phyloP scores from a whole-genome alignment of 2,888 invertebrate genomes.

The Eucera pruinosa region DNA sequence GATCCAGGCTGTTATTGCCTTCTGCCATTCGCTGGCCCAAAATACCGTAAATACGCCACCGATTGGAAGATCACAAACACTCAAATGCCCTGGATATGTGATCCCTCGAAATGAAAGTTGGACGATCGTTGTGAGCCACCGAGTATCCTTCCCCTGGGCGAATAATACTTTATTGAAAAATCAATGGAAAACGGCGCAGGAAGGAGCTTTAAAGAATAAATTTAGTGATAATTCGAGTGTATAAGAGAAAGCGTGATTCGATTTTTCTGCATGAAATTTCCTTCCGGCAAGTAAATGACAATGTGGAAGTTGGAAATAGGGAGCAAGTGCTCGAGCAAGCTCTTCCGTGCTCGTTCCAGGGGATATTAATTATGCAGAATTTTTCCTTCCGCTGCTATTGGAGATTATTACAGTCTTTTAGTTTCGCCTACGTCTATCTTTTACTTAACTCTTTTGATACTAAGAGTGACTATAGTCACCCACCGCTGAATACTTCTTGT shows the following conservation, averaged over 20 bases:
- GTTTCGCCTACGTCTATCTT: too few relatives aligned
- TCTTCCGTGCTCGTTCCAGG: slow-evolving; percentile 1
- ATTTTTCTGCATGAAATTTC: neutral
- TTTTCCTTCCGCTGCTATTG: neutral
- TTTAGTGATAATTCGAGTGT: neutral
- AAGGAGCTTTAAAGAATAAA: neutral
- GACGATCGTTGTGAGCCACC: neutral
- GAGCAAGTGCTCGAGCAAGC: neutral
- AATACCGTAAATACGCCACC: slow-evolving; percentile 21
- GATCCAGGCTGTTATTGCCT: slow-evolving; percentile 20
- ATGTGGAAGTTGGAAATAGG: neutral
- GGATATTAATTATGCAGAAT: slow-evolving; percentile 10
- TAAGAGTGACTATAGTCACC: too few relatives aligned
- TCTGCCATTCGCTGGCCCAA: slow-evolving; percentile 4
- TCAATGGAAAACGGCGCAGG: neutral
- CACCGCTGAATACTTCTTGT: too few relatives aligned
- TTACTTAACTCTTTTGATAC: too few relatives aligned
- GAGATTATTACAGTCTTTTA: too few relatives aligned
- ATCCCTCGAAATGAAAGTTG: slow-evolving; percentile 3
- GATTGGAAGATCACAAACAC: neutral
- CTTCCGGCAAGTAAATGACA: too few relatives aligned
- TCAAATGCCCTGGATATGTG: neutral
- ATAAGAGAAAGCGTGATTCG: neutral
- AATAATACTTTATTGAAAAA: slow-evolving; percentile 14
- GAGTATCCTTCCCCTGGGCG: neutral